Conservation (phyloP, 1,140 invertebrate genomes). For the Drosophila kurseongensis region DNA sequence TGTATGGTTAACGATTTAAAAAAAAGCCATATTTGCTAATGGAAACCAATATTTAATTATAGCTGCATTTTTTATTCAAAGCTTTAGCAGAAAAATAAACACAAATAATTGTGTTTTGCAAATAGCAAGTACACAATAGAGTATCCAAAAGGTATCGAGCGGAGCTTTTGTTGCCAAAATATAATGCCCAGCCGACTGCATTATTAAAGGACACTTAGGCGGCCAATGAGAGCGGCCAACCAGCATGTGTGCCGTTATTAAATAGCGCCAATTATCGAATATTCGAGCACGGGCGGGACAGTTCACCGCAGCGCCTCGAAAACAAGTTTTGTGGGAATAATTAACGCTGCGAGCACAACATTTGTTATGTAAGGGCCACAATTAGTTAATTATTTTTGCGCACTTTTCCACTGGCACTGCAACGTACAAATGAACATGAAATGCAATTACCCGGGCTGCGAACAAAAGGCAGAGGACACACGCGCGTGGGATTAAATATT, state of each 20-base stretch:
- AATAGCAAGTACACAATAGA: no score
- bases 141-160: no score
- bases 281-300: neutral
- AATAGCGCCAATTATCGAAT: conserved; percentile 2
- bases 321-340: neutral
- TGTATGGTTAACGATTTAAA: no score
- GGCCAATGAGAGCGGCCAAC: neutral
- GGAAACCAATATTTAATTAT: no score
- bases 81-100: no score
- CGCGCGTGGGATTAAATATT: conserved; percentile 37
- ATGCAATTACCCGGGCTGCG: conserved; percentile 22
- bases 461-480: conserved; percentile 2
- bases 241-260: conserved; percentile 6
- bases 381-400: conserved; percentile 20
- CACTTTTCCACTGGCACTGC: neutral
- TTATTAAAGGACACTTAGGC: conserved; percentile 2
- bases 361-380: conserved; percentile 4
- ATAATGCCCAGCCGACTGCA: conserved; percentile 4
- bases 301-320: neutral
- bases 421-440: conserved; percentile 17
- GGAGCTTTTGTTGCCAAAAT: neutral
- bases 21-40: no score
- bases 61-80: no score
- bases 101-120: no score
- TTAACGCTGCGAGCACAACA: conserved; percentile 1